Evolutionary conservation across 2,113 vertebrate species (phyloP).

Genomic region (Sorex fumeus): DNA sequence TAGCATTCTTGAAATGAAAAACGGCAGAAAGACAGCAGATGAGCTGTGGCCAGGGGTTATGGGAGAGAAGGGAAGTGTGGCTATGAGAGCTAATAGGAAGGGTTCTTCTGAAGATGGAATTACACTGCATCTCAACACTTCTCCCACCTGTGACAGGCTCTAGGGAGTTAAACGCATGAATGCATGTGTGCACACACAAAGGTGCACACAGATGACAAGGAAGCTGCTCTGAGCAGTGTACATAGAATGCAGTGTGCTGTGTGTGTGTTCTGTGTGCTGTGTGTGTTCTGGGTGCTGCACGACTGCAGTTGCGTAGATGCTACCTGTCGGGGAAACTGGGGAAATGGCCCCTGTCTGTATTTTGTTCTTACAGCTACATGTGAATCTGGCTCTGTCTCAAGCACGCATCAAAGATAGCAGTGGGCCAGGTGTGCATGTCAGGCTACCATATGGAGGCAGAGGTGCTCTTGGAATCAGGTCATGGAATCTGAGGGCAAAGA

Average conservation of each 20-base stretch:
- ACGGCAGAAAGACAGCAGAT: slow-evolving; percentile 23
- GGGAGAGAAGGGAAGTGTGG: background rate
- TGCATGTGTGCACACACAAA: background rate
- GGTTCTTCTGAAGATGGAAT: background rate
- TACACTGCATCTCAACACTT: background rate
- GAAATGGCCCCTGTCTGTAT: background rate
- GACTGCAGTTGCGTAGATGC: background rate
- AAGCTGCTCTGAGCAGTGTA: background rate
- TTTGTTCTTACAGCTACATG: slow-evolving; percentile 22
- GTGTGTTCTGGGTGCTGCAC: background rate
- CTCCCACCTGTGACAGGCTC: background rate
- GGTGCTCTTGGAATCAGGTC: background rate
- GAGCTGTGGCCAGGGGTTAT: background rate
- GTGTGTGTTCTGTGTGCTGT: background rate
- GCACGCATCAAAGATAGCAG: background rate
- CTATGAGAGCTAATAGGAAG: slow-evolving; percentile 35
- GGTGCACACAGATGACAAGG: background rate
- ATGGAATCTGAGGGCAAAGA: background rate
- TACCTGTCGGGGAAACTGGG: background rate
- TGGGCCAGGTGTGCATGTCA: background rate
- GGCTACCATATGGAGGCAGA: background rate
- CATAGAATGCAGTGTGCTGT: background rate
- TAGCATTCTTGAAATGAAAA: slow-evolving; percentile 13
- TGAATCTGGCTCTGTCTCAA: background rate
- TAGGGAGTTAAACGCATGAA: background rate